A percentile compares a stretch with the other conserved stretches of the same genome.
Conservation (phyloP, 2,797 vertebrate genomes). For the Cyprinodon diabolis region DNA sequence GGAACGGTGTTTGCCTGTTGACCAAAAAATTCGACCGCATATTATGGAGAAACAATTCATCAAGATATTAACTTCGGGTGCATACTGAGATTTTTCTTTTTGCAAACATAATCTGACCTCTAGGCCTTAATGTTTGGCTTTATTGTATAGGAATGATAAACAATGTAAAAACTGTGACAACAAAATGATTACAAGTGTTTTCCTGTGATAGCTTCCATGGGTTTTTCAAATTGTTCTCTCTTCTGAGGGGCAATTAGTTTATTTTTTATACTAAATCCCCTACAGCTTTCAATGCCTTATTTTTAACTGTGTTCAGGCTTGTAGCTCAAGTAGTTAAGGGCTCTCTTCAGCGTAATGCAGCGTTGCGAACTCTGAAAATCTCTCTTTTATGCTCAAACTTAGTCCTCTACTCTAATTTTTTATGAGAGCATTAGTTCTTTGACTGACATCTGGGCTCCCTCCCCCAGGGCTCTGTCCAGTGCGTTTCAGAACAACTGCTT, state of each 20-base stretch:
- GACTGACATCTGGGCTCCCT: too few species aligned
- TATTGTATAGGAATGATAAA: slow-evolving; percentile 5
- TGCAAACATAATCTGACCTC: slow-evolving; percentile 13
- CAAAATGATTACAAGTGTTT: slow-evolving; percentile 15
- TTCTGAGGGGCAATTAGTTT: background rate
- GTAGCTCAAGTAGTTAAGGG: background rate
- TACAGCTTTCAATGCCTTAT: background rate
- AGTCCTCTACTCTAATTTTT: too few species aligned
- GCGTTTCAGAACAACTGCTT: too few species aligned
- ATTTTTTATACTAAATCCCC: too few species aligned
- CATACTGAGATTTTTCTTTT: slow-evolving; percentile 5
- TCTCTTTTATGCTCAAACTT: too few species aligned
- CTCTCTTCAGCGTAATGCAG: too few species aligned
- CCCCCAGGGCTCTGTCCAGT: too few species aligned
- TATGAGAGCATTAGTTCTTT: too few species aligned
- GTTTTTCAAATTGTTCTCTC: too few species aligned
- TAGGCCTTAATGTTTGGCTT: slow-evolving; percentile 8
- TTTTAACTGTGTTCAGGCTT: background rate
- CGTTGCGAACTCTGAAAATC: too few species aligned
- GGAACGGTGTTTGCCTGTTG: slow-evolving; percentile 6
- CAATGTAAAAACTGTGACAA: background rate
- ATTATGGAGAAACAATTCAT: slow-evolving; percentile 21
- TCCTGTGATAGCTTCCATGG: slow-evolving; percentile 13
- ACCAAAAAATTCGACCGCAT: background rate
- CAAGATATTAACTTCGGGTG: slow-evolving; percentile 30